A percentile compares a stretch with the other conserved stretches of the same genome.
phyloP scores from a whole-genome alignment of 2,888 invertebrate genomes.

The Heliconius ismenius region DNA sequence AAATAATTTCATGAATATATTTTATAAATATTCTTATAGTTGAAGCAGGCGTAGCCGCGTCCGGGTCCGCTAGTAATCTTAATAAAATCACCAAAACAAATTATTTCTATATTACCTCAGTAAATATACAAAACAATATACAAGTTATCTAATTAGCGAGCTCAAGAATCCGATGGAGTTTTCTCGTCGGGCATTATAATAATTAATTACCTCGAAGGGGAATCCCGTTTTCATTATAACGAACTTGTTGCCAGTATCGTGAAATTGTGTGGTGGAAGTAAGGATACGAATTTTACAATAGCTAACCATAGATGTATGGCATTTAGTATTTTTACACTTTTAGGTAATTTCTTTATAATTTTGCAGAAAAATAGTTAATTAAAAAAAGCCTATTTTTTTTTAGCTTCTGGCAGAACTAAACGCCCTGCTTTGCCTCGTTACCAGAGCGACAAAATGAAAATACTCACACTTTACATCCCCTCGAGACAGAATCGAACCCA shows the following conservation, averaged over 20 bases:
- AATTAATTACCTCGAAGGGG: conserved; percentile 39
- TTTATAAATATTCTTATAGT: no score
- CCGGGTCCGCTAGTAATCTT: no score
- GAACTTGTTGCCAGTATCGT: conserved; percentile 32
- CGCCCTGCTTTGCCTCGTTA: no score
- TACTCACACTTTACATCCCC: neutral
- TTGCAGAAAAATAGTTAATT: no score
- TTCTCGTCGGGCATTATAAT: conserved; percentile 34
- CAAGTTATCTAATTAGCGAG: conserved; percentile 36
- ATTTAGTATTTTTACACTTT: no score
- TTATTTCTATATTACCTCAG: neutral
- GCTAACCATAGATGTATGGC: no score
- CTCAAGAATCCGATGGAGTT: conserved; percentile 37
- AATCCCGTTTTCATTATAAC: conserved; percentile 41
- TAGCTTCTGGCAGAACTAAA: neutral
- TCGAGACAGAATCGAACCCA: neutral
- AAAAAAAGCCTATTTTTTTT: no score
- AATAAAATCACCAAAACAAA: neutral
- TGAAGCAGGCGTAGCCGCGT: no score
- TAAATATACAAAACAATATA: conserved; percentile 27
- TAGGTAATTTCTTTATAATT: no score
- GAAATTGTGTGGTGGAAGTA: conserved; percentile 9
- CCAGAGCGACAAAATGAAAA: neutral
- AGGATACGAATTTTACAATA: neutral
- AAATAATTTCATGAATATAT: no score